Base-by-base conservation (phyloP, 2,888 invertebrate genomes). In the Nycteola revayana region DNA sequence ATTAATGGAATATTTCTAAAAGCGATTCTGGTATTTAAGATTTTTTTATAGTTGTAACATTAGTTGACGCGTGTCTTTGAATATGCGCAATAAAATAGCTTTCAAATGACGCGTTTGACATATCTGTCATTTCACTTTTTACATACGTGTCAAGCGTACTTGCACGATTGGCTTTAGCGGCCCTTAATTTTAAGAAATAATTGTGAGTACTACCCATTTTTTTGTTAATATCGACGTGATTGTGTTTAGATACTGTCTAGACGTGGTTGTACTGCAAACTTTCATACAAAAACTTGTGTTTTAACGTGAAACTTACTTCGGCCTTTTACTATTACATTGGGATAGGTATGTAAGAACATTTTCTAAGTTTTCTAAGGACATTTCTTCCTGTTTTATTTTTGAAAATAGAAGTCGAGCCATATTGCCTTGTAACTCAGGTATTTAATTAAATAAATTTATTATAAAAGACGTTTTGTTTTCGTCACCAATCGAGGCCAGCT, bases 81-180 rank as follows among this genome's bases (percentile, higher is more conserved):
- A 49, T 48, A 45, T 61, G 64, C 60, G 63, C 62, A 57, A 53
- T 29, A 53, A 54, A n/a, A 42, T 46, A 49, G 38, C 32, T 57
- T 49, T 46, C 41, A 48, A 53, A 58, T 67, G 71, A 75, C 76
- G 72, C 67, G 70, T 70, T 62, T 71, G 76, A 75, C 75, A 56
- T 60, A 56, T 65, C 60, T 60, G 60, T 63, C 63, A 67, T 57
- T 76, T 81, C 78, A 83, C 78, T 86, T 87, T 75, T 81, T 83
- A 81, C 72, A 75, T 86, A 88, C 87, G 87, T 88, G 87, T 88
- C 87, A 86, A 77, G 70, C 60, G 55, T 73, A 63, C 61, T 79
- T 80, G 81, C 66, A 71, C 82, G 81, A 66, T 76, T 72, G 62
- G 84, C 84, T 84, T 71, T 74, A 54, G 51, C 60, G 67, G 83